phyloP scores from a whole-genome alignment of 1,140 invertebrate genomes.

The Drosophila nebulosa region DNA sequence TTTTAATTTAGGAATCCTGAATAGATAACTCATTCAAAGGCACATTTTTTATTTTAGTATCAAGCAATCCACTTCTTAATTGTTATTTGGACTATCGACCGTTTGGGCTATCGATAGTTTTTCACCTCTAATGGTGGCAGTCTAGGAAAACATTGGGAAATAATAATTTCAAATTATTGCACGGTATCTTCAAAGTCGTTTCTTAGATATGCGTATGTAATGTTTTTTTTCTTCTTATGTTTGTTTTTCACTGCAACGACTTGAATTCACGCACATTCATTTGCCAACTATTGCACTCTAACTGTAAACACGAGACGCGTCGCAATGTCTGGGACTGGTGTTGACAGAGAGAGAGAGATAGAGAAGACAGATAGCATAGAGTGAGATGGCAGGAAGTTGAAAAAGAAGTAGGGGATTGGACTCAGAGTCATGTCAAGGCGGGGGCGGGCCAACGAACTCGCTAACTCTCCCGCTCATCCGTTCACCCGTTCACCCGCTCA shows the following conservation, averaged over 20 bases:
- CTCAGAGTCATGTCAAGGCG: slow-evolving; percentile 12
- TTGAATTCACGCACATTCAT: slow-evolving; percentile 54
- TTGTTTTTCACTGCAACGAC: slow-evolving; percentile 3
- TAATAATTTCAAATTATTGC: neutral
- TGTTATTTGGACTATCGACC: no score
- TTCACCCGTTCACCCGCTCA: neutral
- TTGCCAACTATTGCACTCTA: slow-evolving; percentile 37
- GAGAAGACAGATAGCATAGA: neutral
- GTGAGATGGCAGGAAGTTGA: neutral
- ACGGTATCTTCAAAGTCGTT: neutral
- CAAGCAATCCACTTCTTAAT: no score
- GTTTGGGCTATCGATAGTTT: no score
- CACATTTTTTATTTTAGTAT: no score
- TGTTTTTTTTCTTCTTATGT: neutral
- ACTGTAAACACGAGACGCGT: slow-evolving; percentile 70
- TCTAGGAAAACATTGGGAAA: no score
- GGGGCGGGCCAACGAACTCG: slow-evolving; percentile 55
- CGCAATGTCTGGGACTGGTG: slow-evolving; percentile 56
- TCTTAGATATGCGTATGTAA: neutral
- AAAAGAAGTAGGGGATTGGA: slow-evolving; percentile 6
- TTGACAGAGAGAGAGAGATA: slow-evolving; percentile 13
- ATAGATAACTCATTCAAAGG: no score
- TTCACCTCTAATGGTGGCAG: no score
- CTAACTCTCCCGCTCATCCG: neutral
- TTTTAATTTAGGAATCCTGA: no score